These are phyloP conservation scores for Ceratotherium simum DNA, from an alignment of 2,113 vertebrate genomes.

Conservation along the genomic window DNA sequence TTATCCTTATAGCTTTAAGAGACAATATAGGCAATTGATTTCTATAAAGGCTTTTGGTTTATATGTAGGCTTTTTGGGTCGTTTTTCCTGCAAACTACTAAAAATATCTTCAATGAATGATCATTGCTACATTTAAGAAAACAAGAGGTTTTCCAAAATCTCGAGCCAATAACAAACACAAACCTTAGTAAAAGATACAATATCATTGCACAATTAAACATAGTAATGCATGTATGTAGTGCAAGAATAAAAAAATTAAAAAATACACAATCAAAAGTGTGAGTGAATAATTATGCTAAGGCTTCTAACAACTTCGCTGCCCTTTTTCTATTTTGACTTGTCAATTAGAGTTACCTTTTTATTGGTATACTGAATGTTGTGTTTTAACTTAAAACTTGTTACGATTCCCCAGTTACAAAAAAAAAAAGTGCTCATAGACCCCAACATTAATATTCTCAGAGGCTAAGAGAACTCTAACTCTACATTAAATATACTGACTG, in stretches of 20 bases:
- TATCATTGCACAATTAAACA: constrained; percentile 75
- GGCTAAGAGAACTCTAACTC: constrained; percentile 17
- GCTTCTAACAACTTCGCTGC: not conserved
- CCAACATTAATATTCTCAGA: constrained; percentile 4
- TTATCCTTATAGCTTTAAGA: constrained; percentile 74
- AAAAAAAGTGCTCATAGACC: constrained; percentile 11
- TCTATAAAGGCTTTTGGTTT: constrained; percentile 71
- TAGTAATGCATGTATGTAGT: constrained; percentile 55
- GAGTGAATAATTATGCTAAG: constrained; percentile 38
- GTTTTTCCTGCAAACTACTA: constrained; percentile 59
- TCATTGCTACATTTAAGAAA: constrained; percentile 70
- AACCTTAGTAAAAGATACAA: constrained; percentile 74
- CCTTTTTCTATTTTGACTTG: constrained; percentile 13
- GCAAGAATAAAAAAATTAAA: constrained; percentile 68
- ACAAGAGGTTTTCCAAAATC: constrained; percentile 64
- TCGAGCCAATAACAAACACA: constrained; percentile 70
- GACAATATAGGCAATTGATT: constrained; percentile 77
- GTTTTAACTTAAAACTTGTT: constrained; percentile 46
- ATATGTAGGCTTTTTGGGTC: not conserved
- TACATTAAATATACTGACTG: not conserved
- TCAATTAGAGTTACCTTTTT: not conserved
- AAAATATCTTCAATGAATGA: constrained; percentile 72
- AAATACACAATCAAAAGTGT: not conserved
- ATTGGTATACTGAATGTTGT: constrained; percentile 36
- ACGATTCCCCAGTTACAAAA: constrained; percentile 34